Conservation (phyloP, 2,888 invertebrate species). For the Melikaiella ostensackeni region DNA sequence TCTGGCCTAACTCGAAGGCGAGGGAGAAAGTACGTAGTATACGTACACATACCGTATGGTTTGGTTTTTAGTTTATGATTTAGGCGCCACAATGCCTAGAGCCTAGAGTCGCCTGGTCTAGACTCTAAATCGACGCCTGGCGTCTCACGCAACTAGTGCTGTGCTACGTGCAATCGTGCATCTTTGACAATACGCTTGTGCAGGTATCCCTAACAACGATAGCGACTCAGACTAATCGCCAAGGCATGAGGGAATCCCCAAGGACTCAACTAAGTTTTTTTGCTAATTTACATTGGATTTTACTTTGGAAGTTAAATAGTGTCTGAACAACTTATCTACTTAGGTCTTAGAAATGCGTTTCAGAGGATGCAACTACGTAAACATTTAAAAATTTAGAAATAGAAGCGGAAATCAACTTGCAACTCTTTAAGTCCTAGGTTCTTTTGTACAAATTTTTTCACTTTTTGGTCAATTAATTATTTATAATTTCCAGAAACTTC, state of each 20-base stretch:
- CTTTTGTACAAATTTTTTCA: too few relatives aligned
- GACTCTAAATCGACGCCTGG: slow-evolving; percentile 46
- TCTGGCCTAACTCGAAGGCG: background rate
- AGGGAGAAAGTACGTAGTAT: background rate
- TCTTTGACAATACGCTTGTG: slow-evolving; percentile 12
- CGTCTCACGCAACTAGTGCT: slow-evolving; percentile 49
- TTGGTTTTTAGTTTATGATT: slow-evolving; percentile 41
- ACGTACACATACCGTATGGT: background rate
- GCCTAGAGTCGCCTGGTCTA: slow-evolving; percentile 48
- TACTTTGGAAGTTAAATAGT: too few relatives aligned
- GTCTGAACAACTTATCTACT: too few relatives aligned
- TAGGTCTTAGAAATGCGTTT: too few relatives aligned
- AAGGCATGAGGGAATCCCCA: slow-evolving; percentile 7
- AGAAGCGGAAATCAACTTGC: too few relatives aligned
- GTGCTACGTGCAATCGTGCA: background rate
- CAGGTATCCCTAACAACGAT: background rate
- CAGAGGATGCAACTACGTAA: too few relatives aligned
- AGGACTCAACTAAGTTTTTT: background rate
- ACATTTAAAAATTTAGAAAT: too few relatives aligned
- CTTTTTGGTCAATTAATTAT: too few relatives aligned
- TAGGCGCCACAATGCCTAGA: slow-evolving; percentile 60
- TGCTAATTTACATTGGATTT: too few relatives aligned
- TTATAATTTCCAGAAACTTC: too few relatives aligned
- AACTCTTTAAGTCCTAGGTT: too few relatives aligned
- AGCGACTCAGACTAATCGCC: background rate